A percentile compares a stretch with the other conserved stretches of the same genome.
phyloP scores from a whole-genome alignment of 1,140 invertebrate species.

The Pectinophora gossypiella region DNA sequence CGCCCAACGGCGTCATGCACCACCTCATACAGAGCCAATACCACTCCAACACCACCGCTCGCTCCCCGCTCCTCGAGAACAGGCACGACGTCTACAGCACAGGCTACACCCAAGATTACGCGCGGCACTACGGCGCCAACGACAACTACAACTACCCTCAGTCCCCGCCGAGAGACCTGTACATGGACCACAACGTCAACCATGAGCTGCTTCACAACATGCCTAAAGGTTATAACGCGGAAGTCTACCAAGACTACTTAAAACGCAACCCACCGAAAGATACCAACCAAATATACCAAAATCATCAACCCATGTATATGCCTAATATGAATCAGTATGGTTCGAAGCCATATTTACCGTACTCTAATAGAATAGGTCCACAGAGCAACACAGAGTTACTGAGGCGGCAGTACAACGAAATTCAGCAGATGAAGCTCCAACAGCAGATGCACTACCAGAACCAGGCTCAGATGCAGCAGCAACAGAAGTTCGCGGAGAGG shows the following conservation, averaged over 20 bases:
- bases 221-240: conserved; percentile 70
- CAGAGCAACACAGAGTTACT: conserved; percentile 75
- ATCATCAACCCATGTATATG: conserved; percentile 69
- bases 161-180: conserved; percentile 50
- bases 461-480: conserved; percentile 77
- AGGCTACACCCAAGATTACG: conserved; percentile 49
- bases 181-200: conserved; percentile 63
- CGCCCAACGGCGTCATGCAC: conserved; percentile 67
- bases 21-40: conserved; percentile 67
- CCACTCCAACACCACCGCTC: conserved; percentile 65
- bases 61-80: conserved; percentile 71
- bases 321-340: conserved; percentile 64
- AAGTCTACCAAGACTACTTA: conserved; percentile 72
- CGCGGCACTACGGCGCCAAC: conserved; percentile 63
- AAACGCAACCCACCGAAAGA: conserved; percentile 75
- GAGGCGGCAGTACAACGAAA: conserved; percentile 76
- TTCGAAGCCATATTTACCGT: conserved; percentile 66
- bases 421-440: conserved; percentile 78
- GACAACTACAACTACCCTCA: conserved; percentile 68
- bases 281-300: conserved; percentile 75
- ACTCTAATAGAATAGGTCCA: conserved; percentile 68
- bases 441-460: conserved; percentile 78
- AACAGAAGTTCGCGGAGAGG: conserved; percentile 77
- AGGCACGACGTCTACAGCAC: conserved; percentile 71
- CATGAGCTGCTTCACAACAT: conserved; percentile 61